Conservation (phyloP, 1,140 invertebrate species). For the Drosophila bifasciata region DNA sequence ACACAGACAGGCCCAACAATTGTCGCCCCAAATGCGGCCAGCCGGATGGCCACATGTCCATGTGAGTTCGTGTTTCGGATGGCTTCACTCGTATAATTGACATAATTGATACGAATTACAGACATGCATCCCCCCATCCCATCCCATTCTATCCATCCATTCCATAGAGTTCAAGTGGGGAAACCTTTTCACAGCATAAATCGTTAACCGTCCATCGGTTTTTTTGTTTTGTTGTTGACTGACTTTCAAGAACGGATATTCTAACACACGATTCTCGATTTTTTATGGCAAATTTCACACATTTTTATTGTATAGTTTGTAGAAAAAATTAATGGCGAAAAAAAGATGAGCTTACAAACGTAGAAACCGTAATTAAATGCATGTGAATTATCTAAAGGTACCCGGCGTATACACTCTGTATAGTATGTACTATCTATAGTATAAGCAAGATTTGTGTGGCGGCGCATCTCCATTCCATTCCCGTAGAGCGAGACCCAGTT, state of each 20-base stretch:
- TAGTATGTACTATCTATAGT: constrained; percentile 5
- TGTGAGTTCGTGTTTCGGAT: constrained; percentile 22
- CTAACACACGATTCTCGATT: constrained; percentile 8
- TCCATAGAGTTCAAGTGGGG: constrained; percentile 1
- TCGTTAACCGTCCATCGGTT: constrained; percentile 54
- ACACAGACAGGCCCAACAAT: constrained; percentile 49
- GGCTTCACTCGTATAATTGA: constrained; percentile 59
- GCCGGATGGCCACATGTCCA: constrained; percentile 33
- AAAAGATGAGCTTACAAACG: constrained; percentile 46
- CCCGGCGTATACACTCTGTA: constrained; percentile 29
- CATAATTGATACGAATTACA: constrained; percentile 66
- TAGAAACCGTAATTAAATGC: constrained; percentile 71
- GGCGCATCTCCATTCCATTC: not conserved
- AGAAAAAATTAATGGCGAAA: constrained; percentile 31
- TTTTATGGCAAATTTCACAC: constrained; percentile 47
- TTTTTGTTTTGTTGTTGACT: constrained; percentile 14
- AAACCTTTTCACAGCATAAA: constrained; percentile 11
- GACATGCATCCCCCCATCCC: constrained; percentile 23
- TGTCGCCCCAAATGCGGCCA: constrained; percentile 47
- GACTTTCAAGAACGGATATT: constrained; percentile 6
- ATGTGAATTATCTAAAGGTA: constrained; percentile 41
- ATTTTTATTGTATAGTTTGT: constrained; percentile 31
- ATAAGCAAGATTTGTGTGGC: constrained; percentile 11
- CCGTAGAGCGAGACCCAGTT: constrained; percentile 10
- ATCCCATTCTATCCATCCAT: constrained; percentile 5